A percentile compares a stretch with the other conserved stretches of the same genome.
These are phyloP conservation scores for Calliphora vicina DNA, from an alignment of 1,140 invertebrate species.

Conservation along the genomic window DNA sequence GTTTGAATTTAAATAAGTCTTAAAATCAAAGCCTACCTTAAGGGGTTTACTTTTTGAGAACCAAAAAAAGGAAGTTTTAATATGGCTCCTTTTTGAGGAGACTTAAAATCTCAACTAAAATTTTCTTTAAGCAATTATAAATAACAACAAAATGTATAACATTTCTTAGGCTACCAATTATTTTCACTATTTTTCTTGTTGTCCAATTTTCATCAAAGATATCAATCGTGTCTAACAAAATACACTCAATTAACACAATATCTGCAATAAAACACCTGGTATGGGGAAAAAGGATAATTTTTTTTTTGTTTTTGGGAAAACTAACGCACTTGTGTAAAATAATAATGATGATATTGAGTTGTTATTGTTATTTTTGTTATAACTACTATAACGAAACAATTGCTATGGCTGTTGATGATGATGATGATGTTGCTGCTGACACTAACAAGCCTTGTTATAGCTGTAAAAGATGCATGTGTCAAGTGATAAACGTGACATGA, in stretches of 20 bases:
- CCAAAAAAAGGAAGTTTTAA: background rate
- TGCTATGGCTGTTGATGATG: background rate
- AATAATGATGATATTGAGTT: background rate
- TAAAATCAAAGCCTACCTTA: slow-evolving; percentile 23
- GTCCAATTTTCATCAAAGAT: slow-evolving; percentile 14
- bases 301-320: background rate
- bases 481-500: slow-evolving; percentile 34
- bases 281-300: no score
- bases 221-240: background rate
- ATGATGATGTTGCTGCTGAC: slow-evolving; percentile 1
- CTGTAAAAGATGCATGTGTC: slow-evolving; percentile 29
- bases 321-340: background rate
- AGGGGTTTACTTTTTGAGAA: background rate
- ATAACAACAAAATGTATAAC: background rate
- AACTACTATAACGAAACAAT: background rate
- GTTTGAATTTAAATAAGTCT: background rate
- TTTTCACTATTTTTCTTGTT: background rate
- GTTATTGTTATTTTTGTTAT: background rate
- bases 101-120: background rate
- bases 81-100: no score
- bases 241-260: slow-evolving; percentile 20
- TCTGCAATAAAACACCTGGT: no score
- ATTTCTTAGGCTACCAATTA: background rate
- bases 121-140: background rate
- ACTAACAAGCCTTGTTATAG: slow-evolving; percentile 32